phyloP scores from a whole-genome alignment of 2,888 invertebrate genomes.

The Mellilla xanthometata region DNA sequence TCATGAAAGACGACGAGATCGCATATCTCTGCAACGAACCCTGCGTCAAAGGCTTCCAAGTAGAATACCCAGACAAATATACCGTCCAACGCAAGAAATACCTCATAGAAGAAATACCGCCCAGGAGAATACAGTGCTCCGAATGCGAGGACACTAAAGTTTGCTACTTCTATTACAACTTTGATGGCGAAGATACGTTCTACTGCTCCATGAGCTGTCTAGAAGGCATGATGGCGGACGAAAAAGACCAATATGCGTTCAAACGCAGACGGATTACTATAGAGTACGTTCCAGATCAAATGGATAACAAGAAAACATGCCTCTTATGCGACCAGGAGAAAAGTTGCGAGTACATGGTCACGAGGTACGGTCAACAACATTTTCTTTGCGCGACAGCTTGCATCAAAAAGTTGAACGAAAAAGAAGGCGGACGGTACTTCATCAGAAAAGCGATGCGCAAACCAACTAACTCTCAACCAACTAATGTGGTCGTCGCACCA shows the following conservation, averaged over 20 bases:
- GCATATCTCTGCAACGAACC: conserved; percentile 70
- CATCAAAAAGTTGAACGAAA: conserved; percentile 72
- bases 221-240: conserved; percentile 76
- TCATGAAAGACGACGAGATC: conserved; percentile 50
- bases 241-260: conserved; percentile 79
- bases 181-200: conserved; percentile 69
- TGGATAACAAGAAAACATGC: conserved; percentile 51
- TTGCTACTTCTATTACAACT: conserved; percentile 73
- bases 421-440: conserved; percentile 64
- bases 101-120: conserved; percentile 64
- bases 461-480: conserved; percentile 1
- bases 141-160: conserved; percentile 70
- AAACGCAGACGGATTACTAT: conserved; percentile 78
- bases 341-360: conserved; percentile 70
- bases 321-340: conserved; percentile 75
- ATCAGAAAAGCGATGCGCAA: conserved; percentile 43
- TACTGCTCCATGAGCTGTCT: conserved; percentile 82
- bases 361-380: conserved; percentile 72
- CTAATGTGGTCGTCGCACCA: conserved; percentile 6
- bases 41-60: conserved; percentile 73
- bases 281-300: conserved; percentile 49
- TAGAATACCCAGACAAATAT: conserved; percentile 56
- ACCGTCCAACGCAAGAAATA: conserved; percentile 59
- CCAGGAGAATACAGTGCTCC: conserved; percentile 53
- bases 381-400: conserved; percentile 83